These are phyloP conservation scores for Cecropterus lyciades DNA, from an alignment of 1,140 invertebrate genomes.

Conservation along the genomic window DNA sequence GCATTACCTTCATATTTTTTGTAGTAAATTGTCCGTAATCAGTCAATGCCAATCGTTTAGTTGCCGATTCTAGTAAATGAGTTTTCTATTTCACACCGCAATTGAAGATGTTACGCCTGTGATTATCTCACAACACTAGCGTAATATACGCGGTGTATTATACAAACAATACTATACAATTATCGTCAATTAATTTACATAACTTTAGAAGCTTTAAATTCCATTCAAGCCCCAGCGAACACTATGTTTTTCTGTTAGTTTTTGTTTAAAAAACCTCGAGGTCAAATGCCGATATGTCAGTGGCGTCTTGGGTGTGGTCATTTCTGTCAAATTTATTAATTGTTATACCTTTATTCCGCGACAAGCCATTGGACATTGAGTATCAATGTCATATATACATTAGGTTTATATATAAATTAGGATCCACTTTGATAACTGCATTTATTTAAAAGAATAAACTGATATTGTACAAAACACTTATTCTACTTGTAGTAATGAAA, in stretches of 20 bases:
- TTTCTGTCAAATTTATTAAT: no score
- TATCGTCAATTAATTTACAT: slow-evolving; percentile 8
- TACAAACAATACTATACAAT: slow-evolving; percentile 6
- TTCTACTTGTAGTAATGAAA: no score
- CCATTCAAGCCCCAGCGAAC: slow-evolving; percentile 13
- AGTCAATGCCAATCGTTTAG: slow-evolving; percentile 16
- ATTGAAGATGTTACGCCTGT: slow-evolving; percentile 17
- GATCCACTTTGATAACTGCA: no score
- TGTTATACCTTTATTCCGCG: no score
- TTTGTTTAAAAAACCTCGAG: slow-evolving; percentile 16
- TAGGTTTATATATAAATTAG: no score
- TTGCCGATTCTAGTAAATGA: slow-evolving; percentile 8
- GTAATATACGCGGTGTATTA: slow-evolving; percentile 14
- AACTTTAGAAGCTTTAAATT: slow-evolving; percentile 17
- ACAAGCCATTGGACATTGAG: no score
- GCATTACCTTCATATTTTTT: slow-evolving; percentile 12
- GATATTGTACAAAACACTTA: no score
- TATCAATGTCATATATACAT: no score
- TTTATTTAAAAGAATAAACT: no score
- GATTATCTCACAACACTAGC: slow-evolving; percentile 21
- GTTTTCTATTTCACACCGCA: slow-evolving; percentile 31
- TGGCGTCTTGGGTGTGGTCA: slow-evolving; percentile 6
- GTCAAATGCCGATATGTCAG: slow-evolving; percentile 14
- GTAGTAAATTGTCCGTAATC: slow-evolving; percentile 7
- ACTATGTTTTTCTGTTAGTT: slow-evolving; percentile 12